phyloP scores from a whole-genome alignment of 2,888 invertebrate species.

The Drosophila pseudotakahashii region DNA sequence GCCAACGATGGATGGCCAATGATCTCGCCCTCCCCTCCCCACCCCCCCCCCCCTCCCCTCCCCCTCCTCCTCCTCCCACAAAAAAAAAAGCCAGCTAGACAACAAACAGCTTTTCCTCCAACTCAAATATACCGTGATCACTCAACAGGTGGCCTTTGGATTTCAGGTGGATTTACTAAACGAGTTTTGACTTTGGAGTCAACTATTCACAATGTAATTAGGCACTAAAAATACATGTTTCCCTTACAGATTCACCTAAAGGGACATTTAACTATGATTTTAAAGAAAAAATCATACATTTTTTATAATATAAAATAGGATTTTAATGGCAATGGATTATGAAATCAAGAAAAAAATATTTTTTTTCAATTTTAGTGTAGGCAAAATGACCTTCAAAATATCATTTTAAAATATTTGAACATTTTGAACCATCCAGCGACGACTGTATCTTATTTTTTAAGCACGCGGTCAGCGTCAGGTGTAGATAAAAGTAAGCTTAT shows the following conservation, averaged over 20 bases:
- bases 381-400: neutral
- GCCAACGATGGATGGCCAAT: conserved; percentile 54
- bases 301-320: too few relatives aligned
- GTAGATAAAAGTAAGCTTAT: conserved; percentile 29
- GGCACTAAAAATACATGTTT: conserved; percentile 3
- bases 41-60: neutral
- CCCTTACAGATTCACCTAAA: neutral
- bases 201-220: conserved; percentile 13
- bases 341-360: neutral
- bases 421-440: neutral
- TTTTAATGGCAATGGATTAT: neutral
- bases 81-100: conserved; percentile 30
- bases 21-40: conserved; percentile 39
- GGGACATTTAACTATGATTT: neutral
- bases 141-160: conserved; percentile 36
- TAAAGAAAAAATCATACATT: neutral
- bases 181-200: conserved; percentile 20
- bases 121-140: conserved; percentile 21
- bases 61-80: conserved; percentile 5
- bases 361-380: neutral
- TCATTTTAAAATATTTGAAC: neutral
- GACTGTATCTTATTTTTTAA: conserved; percentile 5
- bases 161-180: conserved; percentile 29
- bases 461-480: conserved; percentile 26
- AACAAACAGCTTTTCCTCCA: conserved; percentile 13